Base-by-base conservation (phyloP, 2,888 invertebrate species). In the Lasius fuliginosus region DNA sequence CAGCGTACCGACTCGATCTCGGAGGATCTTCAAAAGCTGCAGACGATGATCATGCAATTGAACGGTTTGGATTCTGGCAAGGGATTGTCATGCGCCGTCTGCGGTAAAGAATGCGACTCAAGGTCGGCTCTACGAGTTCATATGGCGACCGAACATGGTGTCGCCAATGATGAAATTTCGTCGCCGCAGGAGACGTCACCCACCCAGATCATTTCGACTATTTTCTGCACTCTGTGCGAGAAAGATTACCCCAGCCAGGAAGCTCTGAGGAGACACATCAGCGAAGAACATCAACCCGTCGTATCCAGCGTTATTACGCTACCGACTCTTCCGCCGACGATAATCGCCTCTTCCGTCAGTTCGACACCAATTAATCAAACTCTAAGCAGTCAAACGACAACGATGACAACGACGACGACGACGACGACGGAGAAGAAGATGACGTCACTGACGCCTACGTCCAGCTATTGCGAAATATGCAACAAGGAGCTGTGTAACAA, bases 401-500 rank as follows among this genome's bases (percentile, higher is more conserved):
- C 8, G 8, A 53, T 96, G 64, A 95, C 96, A 60, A 95, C 96
- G 60, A 96, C 97, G 0, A 96, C 98, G 1, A 98, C 97, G 86
- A 98, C 71, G 9, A 46, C 27, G 53, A 60, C 85, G 1, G 96
- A 96, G 84, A 96, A 97, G 65, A 95, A 96, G 56, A 95, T 96
- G 62, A 96, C 97, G 0, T 96, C 96, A 56, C 94, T 96, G 85
- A 97, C 97, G 0, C 97, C 97, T 0, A 97, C 98, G 1, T 98
- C 98, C 86, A 98, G 98, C 93, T 99, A 98, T 95, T 99, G 99
- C 95, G 99, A 99, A 94, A 99, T 99, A 88, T 99, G 99, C 95
- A 99, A 99, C 96, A 99, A 99, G 95, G 99, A 99, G 95, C 96
- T 99, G 91, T 99, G 99, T 96, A 99, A 99, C 96, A 99, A 99